phyloP scores from a whole-genome alignment of 2,113 vertebrate species.

The Limanda limanda region DNA sequence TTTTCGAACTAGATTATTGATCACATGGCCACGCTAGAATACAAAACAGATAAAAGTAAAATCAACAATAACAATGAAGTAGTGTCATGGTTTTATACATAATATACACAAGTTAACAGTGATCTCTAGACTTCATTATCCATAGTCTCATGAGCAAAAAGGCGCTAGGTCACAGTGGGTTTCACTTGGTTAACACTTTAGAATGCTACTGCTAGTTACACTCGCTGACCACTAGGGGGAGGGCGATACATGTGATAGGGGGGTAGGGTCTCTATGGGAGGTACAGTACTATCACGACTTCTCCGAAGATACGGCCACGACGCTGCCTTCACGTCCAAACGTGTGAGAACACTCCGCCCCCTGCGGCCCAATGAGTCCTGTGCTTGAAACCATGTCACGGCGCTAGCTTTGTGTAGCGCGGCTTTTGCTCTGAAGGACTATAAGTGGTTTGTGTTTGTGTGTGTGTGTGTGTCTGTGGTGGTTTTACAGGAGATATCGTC shows the following conservation, averaged over 20 bases:
- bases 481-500: conserved; percentile 24
- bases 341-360: background rate
- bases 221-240: conserved; percentile 53
- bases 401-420: background rate
- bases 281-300: conserved; percentile 45
- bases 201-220: conserved; percentile 71
- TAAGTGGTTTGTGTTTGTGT: background rate
- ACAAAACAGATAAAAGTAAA: conserved; percentile 70
- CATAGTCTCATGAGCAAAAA: conserved; percentile 67
- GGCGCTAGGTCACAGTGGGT: conserved; percentile 77
- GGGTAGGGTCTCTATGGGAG: conserved; percentile 57
- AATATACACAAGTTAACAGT: conserved; percentile 80
- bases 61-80: conserved; percentile 72
- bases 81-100: conserved; percentile 81
- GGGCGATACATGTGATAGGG: conserved; percentile 47
- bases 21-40: conserved; percentile 77
- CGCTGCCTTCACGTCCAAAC: conserved; percentile 20
- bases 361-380: conserved; percentile 29
- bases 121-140: conserved; percentile 69
- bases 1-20: conserved; percentile 65
- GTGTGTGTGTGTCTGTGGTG: background rate
- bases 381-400: conserved; percentile 49
- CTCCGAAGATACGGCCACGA: conserved; percentile 26
- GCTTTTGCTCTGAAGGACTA: conserved; percentile 12
- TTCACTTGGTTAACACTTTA: conserved; percentile 71